Percentiles rank a stretch among this genome's conserved stretches.
Conservation (phyloP, 2,888 invertebrate genomes). For the Heliconius sara region DNA sequence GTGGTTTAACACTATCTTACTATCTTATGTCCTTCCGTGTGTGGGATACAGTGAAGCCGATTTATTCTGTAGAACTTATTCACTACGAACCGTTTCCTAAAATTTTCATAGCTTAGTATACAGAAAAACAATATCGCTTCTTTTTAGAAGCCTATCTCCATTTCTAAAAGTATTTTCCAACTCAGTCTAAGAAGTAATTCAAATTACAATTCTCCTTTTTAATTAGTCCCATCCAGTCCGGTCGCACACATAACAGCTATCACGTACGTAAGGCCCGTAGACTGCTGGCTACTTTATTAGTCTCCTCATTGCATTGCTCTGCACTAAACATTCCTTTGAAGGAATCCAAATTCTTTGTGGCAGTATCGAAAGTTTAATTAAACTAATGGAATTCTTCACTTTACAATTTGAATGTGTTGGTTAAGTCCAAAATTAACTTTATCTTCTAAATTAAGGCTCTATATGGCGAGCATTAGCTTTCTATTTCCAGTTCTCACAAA, state of each 20-base stretch:
- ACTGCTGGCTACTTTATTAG: slow-evolving; percentile 25
- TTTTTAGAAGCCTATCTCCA: background rate
- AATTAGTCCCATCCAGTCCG: slow-evolving; percentile 18
- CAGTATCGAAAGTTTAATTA: slow-evolving; percentile 18
- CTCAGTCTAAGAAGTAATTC: background rate
- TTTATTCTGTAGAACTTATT: too few species aligned
- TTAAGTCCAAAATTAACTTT: background rate
- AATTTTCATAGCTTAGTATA: background rate
- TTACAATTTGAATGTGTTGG: slow-evolving; percentile 7
- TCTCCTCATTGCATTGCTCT: slow-evolving; percentile 24
- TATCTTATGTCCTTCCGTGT: too few species aligned
- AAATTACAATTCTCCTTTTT: slow-evolving; percentile 18
- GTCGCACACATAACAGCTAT: slow-evolving; percentile 17
- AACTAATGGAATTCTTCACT: slow-evolving; percentile 8
- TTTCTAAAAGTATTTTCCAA: background rate
- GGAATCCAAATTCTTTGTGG: slow-evolving; percentile 14
- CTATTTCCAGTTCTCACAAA: background rate
- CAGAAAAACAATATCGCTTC: background rate
- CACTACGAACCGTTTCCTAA: too few species aligned
- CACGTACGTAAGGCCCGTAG: slow-evolving; percentile 14
- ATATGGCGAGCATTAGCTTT: background rate
- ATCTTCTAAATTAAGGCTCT: background rate
- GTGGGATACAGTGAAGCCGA: too few species aligned
- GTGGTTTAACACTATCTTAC: too few species aligned
- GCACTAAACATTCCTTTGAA: slow-evolving; percentile 20